Conservation (phyloP, 2,888 invertebrate species). For the Limnephilus lunatus region DNA sequence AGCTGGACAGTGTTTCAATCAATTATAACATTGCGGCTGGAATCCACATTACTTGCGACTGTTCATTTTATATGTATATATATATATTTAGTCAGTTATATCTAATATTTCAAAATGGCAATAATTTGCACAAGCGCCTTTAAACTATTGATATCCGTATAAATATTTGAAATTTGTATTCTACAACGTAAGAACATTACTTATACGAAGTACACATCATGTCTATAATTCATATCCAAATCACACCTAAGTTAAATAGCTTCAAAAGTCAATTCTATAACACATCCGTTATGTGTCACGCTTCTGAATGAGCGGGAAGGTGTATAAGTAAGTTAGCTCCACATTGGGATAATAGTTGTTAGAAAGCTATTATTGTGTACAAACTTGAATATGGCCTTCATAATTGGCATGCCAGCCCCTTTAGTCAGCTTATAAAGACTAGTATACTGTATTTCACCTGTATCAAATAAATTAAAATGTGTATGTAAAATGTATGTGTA, state of each 20-base stretch:
- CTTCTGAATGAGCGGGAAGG: background rate
- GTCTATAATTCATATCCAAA: conserved; percentile 22
- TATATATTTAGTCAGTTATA: background rate
- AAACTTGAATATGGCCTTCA: conserved; percentile 20
- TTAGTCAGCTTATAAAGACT: conserved; percentile 46
- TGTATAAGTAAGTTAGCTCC: conserved; percentile 7
- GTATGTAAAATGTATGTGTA: conserved; percentile 37
- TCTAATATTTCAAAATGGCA: conserved; percentile 2
- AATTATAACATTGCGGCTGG: background rate
- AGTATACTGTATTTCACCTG: conserved; percentile 27
- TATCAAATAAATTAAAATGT: conserved; percentile 39
- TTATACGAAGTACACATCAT: background rate
- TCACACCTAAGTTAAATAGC: background rate
- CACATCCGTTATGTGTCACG: background rate
- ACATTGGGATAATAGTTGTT: conserved; percentile 17
- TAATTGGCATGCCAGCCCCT: conserved; percentile 32
- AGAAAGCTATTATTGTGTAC: conserved; percentile 24
- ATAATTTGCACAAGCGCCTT: conserved; percentile 3
- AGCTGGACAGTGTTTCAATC: conserved; percentile 2
- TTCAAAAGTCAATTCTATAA: conserved; percentile 40
- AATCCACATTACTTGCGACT: background rate
- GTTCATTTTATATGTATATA: background rate
- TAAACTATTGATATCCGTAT: conserved; percentile 2
- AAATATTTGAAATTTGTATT: background rate
- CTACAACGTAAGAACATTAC: background rate